These are phyloP conservation scores for Entomobrya proxima DNA, from an alignment of 2,888 invertebrate genomes.

Conservation along the genomic window DNA sequence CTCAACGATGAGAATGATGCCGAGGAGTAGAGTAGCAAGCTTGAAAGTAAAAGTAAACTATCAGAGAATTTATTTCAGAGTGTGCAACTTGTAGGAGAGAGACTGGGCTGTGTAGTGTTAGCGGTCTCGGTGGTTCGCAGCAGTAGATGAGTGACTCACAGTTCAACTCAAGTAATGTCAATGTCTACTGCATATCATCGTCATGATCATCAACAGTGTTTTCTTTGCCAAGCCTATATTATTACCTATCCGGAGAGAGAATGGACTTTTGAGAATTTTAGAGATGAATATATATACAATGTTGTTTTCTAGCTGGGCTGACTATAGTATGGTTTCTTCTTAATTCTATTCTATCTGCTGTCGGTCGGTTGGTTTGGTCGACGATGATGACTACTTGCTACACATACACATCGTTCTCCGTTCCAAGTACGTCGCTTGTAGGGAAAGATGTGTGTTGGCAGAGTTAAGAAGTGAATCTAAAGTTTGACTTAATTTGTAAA, in stretches of 20 bases:
- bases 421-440: not conserved
- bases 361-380: conserved; percentile 3
- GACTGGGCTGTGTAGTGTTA: too few relatives aligned
- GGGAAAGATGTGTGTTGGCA: not conserved
- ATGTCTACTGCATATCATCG: conserved; percentile 33
- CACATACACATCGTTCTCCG: not conserved
- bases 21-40: conserved; percentile 21
- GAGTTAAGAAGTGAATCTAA: not conserved
- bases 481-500: conserved; percentile 55
- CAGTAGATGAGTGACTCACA: conserved; percentile 46
- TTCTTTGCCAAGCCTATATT: not conserved
- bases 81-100: not conserved
- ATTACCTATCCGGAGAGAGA: not conserved
- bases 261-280: conserved; percentile 34
- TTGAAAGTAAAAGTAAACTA: conserved; percentile 60
- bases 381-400: not conserved
- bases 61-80: conserved; percentile 50
- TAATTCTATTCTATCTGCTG: not conserved
- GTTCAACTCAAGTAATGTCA: conserved; percentile 45
- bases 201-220: conserved; percentile 21
- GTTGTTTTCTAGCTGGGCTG: not conserved
- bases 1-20: not conserved
- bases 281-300: not conserved
- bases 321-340: not conserved
- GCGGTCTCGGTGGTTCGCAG: not conserved